Evolutionary conservation across 2,888 invertebrate genomes (phyloP), one percentile per base, ranked within the genome.

Genomic region (Caenorhabditis sinica): DNA sequence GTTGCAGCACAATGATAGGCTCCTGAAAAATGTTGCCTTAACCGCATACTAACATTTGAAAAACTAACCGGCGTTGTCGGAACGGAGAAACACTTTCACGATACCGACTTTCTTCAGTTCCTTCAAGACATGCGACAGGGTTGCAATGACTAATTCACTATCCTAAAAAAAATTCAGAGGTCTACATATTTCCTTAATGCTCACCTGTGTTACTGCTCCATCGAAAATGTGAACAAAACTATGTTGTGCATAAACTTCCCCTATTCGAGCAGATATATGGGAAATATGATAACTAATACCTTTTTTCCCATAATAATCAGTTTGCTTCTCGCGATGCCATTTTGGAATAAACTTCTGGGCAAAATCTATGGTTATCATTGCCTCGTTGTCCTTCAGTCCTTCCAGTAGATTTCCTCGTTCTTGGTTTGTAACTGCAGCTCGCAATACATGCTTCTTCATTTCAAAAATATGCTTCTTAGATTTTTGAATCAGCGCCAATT

Each of bases 281-380:
- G 40, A 9, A 17, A 80, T 65, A 17, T 80, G 80, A 28, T 61
- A 80, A 3, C 25, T 30, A 9, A 80, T 72, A 4, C 80, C 80
- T 9, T 28, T 30, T 25, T 80, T 80, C 2, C 72, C 80, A 30
- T 63, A 79, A 43, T 79, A 79, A n/a, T 82, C 82, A 17, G 23
- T 40, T 36, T 74, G 74, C 23, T 69, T 74, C 30, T 82, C 82
- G 2, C 53, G 43, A 23, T 60, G 61, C 61, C 61, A 61, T 8
- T 11, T n/a, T n/a, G 61, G 61, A 20, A 61, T 20, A 23, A 20
- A 61, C 30, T 82, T 82, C 45, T 82, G 82, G 9, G 75, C 82
- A 20, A 68, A 82, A 33, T 82, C 69, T 1, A 75, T 20, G 0
- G 69, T 75, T 0, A 82, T 28, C 0, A 76, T n/a, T 4, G 65